phyloP scores from a whole-genome alignment of 2,888 invertebrate genomes.

The Incurvaria masculella region DNA sequence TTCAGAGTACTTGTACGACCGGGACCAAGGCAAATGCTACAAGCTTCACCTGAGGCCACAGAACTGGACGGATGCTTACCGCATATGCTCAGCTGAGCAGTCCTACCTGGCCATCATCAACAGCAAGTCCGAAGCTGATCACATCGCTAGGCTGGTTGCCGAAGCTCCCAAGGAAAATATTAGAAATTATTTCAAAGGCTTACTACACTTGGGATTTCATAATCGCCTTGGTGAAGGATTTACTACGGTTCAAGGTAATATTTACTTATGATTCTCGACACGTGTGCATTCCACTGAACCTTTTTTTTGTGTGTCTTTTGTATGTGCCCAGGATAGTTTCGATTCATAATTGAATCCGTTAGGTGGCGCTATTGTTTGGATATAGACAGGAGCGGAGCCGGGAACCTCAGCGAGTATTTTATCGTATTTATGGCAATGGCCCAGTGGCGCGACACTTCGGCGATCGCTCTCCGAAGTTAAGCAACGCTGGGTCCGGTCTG shows the following conservation, averaged over 20 bases:
- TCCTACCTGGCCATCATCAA: conserved; percentile 8
- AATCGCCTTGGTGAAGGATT: conserved; percentile 5
- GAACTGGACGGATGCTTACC: conserved; percentile 11
- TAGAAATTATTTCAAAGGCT: not conserved
- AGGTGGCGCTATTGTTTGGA: no score
- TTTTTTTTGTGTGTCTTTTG: no score
- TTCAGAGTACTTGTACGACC: not conserved
- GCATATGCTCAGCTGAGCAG: conserved; percentile 10
- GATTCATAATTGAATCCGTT: no score
- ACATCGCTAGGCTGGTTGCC: not conserved
- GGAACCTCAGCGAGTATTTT: no score
- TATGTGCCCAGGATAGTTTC: no score
- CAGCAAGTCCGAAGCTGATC: conserved; percentile 4
- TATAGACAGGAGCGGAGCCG: no score
- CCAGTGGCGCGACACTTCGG: no score
- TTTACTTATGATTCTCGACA: no score
- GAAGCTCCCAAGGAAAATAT: conserved; percentile 3
- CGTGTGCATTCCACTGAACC: no score
- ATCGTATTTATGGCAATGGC: no score
- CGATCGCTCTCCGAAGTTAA: no score
- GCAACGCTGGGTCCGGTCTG: no score
- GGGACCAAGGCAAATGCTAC: conserved; percentile 6
- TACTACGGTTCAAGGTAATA: conserved; percentile 5
- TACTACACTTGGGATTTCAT: conserved; percentile 7
- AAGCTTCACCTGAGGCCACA: conserved; percentile 10